These are phyloP conservation scores for Erebia aethiops DNA, from an alignment of 2,888 invertebrate genomes.

Conservation along the genomic window DNA sequence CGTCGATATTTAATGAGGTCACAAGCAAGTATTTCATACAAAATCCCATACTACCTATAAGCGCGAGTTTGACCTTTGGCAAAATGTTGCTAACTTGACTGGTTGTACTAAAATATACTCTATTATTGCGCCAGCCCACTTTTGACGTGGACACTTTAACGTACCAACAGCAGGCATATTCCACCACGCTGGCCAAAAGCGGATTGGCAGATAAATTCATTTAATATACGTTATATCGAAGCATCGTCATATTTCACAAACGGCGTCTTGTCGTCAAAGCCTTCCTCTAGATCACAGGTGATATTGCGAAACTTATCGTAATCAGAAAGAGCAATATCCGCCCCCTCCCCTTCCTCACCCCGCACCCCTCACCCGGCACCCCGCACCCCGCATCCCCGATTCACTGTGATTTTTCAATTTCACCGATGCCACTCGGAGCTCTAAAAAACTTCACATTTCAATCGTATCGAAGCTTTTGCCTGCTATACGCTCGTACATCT, in stretches of 20 bases:
- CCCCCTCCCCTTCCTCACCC: not conserved
- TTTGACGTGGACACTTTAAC: too few relatives aligned
- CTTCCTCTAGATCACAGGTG: not conserved
- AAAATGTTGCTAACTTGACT: too few relatives aligned
- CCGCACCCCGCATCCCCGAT: not conserved
- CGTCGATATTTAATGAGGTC: too few relatives aligned
- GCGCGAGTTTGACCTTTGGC: too few relatives aligned
- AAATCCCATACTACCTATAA: too few relatives aligned
- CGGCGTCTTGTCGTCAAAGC: too few relatives aligned
- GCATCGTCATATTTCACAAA: not conserved
- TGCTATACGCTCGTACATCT: constrained; percentile 14
- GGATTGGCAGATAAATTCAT: not conserved
- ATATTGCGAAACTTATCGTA: constrained; percentile 1
- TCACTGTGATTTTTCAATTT: constrained; percentile 24
- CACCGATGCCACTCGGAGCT: constrained; percentile 16
- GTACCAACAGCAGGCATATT: too few relatives aligned
- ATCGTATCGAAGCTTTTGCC: constrained; percentile 11
- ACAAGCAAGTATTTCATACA: too few relatives aligned
- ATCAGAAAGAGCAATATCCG: constrained; percentile 22
- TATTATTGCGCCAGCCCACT: too few relatives aligned
- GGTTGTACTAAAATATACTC: too few relatives aligned
- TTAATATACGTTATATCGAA: not conserved
- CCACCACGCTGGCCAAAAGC: too few relatives aligned
- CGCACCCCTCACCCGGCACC: too few relatives aligned
- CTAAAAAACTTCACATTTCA: constrained; percentile 20